phyloP scores from a whole-genome alignment of 2,888 invertebrate species.

The Macrophya annulata region DNA sequence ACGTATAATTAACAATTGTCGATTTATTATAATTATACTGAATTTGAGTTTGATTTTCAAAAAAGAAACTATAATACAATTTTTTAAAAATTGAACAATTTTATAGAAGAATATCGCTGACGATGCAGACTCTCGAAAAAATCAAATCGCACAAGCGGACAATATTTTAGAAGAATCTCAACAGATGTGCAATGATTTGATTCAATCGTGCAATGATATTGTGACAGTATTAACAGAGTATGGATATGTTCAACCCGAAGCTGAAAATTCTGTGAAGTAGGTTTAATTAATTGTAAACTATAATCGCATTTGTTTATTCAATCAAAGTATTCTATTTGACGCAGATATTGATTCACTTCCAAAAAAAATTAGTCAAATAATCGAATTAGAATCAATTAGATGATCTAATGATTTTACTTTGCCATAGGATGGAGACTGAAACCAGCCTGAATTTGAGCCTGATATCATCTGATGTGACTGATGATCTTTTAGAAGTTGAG shows the following conservation, averaged over 20 bases:
- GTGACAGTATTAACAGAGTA: constrained; percentile 31
- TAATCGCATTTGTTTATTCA: background rate
- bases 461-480: constrained; percentile 23
- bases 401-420: background rate
- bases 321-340: background rate
- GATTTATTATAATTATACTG: background rate
- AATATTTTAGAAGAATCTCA: constrained; percentile 9
- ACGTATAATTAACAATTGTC: no score
- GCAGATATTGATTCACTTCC: background rate
- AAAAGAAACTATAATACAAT: background rate
- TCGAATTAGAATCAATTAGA: background rate
- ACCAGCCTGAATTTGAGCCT: background rate
- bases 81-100: background rate
- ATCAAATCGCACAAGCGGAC: background rate
- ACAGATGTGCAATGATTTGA: constrained; percentile 3
- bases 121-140: background rate
- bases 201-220: constrained; percentile 1
- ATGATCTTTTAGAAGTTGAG: constrained; percentile 44
- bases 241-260: constrained; percentile 20
- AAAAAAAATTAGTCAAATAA: background rate
- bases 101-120: constrained; percentile 2
- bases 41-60: background rate
- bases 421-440: background rate
- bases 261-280: background rate
- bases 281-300: background rate